phyloP scores from a whole-genome alignment of 1,140 invertebrate genomes.

The Calephelis nemesis region DNA sequence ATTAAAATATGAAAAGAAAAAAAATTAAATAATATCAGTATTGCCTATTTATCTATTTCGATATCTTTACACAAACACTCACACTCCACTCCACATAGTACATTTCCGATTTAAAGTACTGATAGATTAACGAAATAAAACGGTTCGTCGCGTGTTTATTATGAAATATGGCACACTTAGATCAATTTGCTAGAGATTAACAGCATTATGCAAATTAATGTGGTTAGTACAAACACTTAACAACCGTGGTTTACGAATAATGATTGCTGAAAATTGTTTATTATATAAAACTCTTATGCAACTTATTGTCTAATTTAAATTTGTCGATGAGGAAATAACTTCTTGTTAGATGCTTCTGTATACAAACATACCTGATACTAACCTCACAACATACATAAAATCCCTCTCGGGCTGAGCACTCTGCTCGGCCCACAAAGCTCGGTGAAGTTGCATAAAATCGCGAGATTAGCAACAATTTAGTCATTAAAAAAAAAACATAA shows the following conservation, averaged over 20 bases:
- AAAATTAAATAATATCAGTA: too few relatives aligned
- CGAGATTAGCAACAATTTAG: too few relatives aligned
- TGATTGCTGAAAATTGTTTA: not conserved
- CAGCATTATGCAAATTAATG: constrained; percentile 1
- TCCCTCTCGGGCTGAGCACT: too few relatives aligned
- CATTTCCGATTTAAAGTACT: too few relatives aligned
- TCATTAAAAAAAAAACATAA: too few relatives aligned
- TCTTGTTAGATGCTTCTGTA: not conserved
- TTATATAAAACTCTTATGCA: constrained; percentile 7
- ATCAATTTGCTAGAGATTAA: not conserved
- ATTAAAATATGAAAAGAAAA: too few relatives aligned
- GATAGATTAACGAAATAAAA: not conserved
- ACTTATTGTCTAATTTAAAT: constrained; percentile 1
- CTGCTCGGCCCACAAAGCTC: too few relatives aligned
- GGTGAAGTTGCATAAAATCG: too few relatives aligned
- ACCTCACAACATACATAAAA: too few relatives aligned
- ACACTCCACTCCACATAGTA: too few relatives aligned
- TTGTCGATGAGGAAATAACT: not conserved
- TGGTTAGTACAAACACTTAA: constrained; percentile 4
- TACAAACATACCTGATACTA: not conserved
- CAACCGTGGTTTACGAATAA: not conserved
- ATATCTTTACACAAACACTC: too few relatives aligned
- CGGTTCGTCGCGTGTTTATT: constrained; percentile 2
- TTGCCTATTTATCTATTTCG: too few relatives aligned
- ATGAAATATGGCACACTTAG: not conserved